These are phyloP conservation scores for Boloria selene DNA, from an alignment of 2,888 invertebrate species.

Conservation along the genomic window DNA sequence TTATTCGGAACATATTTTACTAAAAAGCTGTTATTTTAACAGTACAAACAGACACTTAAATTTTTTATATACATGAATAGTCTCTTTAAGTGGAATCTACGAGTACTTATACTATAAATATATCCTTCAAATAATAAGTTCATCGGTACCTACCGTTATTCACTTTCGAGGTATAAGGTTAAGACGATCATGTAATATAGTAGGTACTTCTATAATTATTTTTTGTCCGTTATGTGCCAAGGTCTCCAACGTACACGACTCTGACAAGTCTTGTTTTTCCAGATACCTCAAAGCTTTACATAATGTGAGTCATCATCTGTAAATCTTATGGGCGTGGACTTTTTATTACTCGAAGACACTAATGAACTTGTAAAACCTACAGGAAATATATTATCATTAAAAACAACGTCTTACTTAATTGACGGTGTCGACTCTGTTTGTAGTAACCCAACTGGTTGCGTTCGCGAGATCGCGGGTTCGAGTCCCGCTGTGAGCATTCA, in stretches of 20 bases:
- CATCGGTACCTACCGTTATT: background rate
- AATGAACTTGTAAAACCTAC: background rate
- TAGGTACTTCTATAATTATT: slow-evolving; percentile 2
- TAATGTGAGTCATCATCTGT: slow-evolving; percentile 35
- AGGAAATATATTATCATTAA: slow-evolving; percentile 1
- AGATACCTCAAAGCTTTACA: slow-evolving; percentile 34
- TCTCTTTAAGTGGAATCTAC: too few relatives aligned
- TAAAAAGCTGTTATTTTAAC: too few relatives aligned
- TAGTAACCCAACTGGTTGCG: too few relatives aligned
- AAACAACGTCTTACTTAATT: background rate
- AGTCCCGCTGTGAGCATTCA: too few relatives aligned
- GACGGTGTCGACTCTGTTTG: background rate
- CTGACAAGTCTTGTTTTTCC: slow-evolving; percentile 33
- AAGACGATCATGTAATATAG: slow-evolving; percentile 5
- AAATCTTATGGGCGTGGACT: slow-evolving; percentile 21
- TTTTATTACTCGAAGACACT: slow-evolving; percentile 1
- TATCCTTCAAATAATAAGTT: too few relatives aligned
- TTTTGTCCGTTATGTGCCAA: slow-evolving; percentile 39
- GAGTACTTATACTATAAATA: too few relatives aligned
- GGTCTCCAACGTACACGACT: slow-evolving; percentile 36
- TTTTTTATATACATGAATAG: too few relatives aligned
- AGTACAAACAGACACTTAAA: too few relatives aligned
- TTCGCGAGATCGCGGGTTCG: too few relatives aligned
- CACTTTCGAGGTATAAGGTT: slow-evolving; percentile 1
- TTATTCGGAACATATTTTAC: too few relatives aligned